Conservation (phyloP, 37 sponge, comb jelly and placozoan species). For the Mnemiopsis leidyi region DNA sequence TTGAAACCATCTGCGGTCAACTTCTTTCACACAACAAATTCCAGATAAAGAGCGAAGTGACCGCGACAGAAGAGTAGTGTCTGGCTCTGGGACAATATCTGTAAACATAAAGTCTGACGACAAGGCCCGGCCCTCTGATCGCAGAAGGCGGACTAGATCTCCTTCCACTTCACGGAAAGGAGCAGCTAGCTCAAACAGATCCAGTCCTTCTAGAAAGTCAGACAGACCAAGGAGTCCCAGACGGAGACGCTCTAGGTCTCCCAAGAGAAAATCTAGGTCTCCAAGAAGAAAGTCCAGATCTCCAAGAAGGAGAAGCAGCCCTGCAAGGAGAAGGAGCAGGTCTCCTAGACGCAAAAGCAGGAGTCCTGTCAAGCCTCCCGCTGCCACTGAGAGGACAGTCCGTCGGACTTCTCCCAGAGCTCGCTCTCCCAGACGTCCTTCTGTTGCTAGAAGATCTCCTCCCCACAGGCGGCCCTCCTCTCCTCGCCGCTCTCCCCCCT, state of each 20-base stretch:
- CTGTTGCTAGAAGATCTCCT: background rate
- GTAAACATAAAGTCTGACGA: constrained; percentile 60
- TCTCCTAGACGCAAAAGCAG: background rate
- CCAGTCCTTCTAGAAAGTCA: background rate
- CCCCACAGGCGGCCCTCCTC: background rate
- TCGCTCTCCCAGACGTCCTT: background rate
- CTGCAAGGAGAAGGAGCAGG: background rate
- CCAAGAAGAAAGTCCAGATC: background rate
- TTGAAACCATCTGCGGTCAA: too few species aligned
- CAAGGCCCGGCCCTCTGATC: background rate
- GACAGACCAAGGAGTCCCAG: background rate
- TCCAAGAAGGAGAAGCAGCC: background rate
- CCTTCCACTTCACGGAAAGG: background rate
- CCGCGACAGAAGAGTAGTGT: constrained; percentile 7
- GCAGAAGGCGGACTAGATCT: background rate
- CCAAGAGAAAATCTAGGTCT: background rate
- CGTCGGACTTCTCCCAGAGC: background rate
- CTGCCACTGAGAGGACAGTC: background rate
- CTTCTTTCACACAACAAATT: too few species aligned
- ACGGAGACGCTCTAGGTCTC: background rate
- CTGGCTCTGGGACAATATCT: constrained; percentile 55
- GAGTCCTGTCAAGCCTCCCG: background rate
- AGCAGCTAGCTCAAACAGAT: background rate
- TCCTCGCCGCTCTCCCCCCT: constrained; percentile 1
- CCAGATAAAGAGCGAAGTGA: constrained; percentile 21